Evolutionary conservation across 2,888 invertebrate genomes (phyloP), one percentile per base, ranked within the genome.

Genomic region (Idaea aversata): DNA sequence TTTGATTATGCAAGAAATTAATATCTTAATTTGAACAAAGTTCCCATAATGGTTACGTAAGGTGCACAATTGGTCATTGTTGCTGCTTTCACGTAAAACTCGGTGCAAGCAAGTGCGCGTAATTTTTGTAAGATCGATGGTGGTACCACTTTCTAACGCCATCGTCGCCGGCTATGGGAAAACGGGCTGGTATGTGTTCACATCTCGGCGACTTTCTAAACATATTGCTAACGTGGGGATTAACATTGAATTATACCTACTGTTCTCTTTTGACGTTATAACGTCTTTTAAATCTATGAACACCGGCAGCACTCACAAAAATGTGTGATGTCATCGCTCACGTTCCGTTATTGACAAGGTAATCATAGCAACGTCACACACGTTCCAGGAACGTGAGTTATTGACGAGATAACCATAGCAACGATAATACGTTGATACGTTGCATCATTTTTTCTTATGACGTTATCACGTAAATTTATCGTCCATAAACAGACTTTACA

Each of bases 121-220:
- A 77, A 77, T 78, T 75, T 77, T 75, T 74, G 71, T 81, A 78
- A 79, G 70, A 75, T 68, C 72, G 71, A 68, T 60, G 63, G 75
- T 73, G 71, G 78, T 79, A 83, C 85, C 82, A 89, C 91, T 90
- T 90, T 90, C 90, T 89, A 87, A 63, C 67, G 66, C 61, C 68
- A 59, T 70, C 47, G 47, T 47, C 47, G 77, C 77, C 76, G 76
- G 77, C 81, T 85, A 91, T 91, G 90, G 88, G 91, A 91, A 90
- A 87, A 84, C 78, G 77, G 83, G 81, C 83, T 78, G 82, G 80
- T 75, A 77, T 75, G 79, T 81, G 79, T 82, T 80, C 77, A 79
- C 78, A 77, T 80, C 77, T 80, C 64, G 60, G 63, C 70, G 65
- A 72, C 76, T 79, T 80, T 79, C 79, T 80, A 78, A 63, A 64